Evolutionary conservation across 2,113 vertebrate species (phyloP), one percentile per base, ranked within the genome.

Genomic region (Camarhynchus parvulus): DNA sequence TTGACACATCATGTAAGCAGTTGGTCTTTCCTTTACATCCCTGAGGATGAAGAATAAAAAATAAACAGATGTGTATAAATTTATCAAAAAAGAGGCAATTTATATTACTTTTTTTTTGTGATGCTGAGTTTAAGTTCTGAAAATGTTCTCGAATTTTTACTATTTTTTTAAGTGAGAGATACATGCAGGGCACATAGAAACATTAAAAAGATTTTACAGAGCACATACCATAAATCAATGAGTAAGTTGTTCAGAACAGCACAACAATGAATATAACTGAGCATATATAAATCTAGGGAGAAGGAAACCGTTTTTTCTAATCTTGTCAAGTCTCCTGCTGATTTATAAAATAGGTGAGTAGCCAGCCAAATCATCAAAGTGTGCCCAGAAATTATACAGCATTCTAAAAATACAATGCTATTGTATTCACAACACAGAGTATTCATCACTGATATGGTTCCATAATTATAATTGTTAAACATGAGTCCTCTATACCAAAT

Each of bases 231-330:
- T 92, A 94, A 93, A 94, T 96, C 90, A 94, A 72, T 88, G 81
- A 90, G 28, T 80, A 92, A 92, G 77, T 94, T 95, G 88, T 95
- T 96, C 90, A 95, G 94, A 96, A 80, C 41, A 94, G 75, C 59
- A 37, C 94, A 95, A 88, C 72, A 91, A 91, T 90, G 91, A 90
- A 67, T 90, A 91, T 92, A 97, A 87, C 58, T 73, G 75, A 92
- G 50, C 49, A 90, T 78, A 77, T 83, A 93, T 95, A 94, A 95
- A 92, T 87, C 62, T 78, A 92, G 62, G 72, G 58, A 95, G 89
- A 61, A 87, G 55, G 53, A 91, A 97, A 87, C 33, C 50, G 61
- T 91, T 88, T 94, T 73, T 63, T 62, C 37, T 91, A 44, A 73
- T 95, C 87, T 93, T 89, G 33, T 96, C 79, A 82, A 80, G 61